A percentile compares a stretch with the other conserved stretches of the same genome.
Conservation (phyloP, 2,113 vertebrate species). For the Eptesicus fuscus region DNA sequence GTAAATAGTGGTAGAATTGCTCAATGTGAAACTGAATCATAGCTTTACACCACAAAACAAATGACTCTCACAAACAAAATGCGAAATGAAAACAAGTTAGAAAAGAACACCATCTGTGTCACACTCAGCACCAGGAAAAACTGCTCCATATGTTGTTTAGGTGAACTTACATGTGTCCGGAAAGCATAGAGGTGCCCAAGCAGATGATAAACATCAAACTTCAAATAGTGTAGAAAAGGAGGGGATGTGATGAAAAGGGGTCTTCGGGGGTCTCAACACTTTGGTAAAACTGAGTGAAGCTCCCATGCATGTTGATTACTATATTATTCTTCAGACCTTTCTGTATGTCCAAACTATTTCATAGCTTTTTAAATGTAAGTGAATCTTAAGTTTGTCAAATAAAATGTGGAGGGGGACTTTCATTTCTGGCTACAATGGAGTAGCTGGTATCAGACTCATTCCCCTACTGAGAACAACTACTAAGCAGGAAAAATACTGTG, state of each 20-base stretch:
- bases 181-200: background rate
- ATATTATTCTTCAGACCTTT: background rate
- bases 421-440: background rate
- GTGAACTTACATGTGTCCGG: background rate
- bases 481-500: background rate
- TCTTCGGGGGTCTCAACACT: background rate
- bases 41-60: background rate
- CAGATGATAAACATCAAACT: background rate
- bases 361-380: background rate
- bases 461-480: background rate
- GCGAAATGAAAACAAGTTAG: background rate
- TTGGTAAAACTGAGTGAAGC: background rate
- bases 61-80: background rate
- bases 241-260: background rate
- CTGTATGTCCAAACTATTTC: background rate
- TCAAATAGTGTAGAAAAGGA: background rate
- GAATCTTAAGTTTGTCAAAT: background rate
- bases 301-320: background rate
- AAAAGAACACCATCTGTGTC: fast-evolving
- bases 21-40: background rate
- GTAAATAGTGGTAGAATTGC: background rate
- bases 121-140: background rate
- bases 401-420: background rate
- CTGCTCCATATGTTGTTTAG: background rate
- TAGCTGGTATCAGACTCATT: background rate